Base-by-base conservation (phyloP, 2,888 invertebrate species). In the Theodoxus fluviatilis region DNA sequence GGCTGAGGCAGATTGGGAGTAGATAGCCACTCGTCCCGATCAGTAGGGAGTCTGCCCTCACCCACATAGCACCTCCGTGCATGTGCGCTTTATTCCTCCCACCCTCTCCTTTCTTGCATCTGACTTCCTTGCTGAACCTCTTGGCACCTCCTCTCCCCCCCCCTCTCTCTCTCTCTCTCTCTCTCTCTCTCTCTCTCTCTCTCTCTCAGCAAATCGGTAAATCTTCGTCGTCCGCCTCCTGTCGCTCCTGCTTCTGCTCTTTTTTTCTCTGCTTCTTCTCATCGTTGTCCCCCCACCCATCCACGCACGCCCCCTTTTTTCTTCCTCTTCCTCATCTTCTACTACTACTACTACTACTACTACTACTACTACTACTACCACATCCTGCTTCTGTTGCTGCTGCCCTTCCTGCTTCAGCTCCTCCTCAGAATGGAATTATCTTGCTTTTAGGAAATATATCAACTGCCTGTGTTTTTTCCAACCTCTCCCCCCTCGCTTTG, bases 51-150 rank as follows among this genome's bases (percentile, higher is more conserved):
- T n/a, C n/a, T n/a, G n/a, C n/a, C n/a, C n/a, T n/a, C n/a, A n/a
- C n/a, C n/a, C n/a, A n/a, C n/a, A n/a, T n/a, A n/a, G n/a, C n/a
- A n/a, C n/a, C n/a, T n/a, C n/a, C n/a, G n/a, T n/a, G n/a, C n/a
- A n/a, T n/a, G n/a, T n/a, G n/a, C n/a, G n/a, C 52, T 18, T 18
- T 33, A 12, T 31, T 18, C n/a, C 49, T 33, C 4, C 47, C 22
- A 15, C 3, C 25, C 52, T 52, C 52, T 52, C 52, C 25, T 18
- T 18, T 18, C 25, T 25, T 52, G 9, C 55, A 31, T 49, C 25
- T 69, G 33, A 37, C 49, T 47, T 33, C 47, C 43, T 67, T n/a
- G 43, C 43, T 71, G 18, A 61, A 33, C 49, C 71, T 67, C 67
- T 52, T 64, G 25, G 37, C 55, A 40, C 28, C 33, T 31, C 40